phyloP scores from a whole-genome alignment of 2,888 invertebrate species.

The Petrolisthes manimaculis region DNA sequence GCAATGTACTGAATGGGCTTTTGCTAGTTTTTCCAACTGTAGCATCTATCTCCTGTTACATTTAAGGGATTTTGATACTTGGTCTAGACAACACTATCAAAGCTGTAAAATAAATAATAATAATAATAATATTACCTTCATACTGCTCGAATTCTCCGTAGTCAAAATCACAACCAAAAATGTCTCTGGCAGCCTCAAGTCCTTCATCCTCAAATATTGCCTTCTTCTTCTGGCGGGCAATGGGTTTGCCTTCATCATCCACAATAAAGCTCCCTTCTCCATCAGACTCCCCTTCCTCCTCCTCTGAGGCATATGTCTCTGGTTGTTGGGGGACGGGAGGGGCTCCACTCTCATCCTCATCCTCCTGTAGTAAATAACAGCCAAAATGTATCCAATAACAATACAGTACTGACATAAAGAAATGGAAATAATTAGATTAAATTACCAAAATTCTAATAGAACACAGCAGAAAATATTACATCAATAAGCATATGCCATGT shows the following conservation, averaged over 20 bases:
- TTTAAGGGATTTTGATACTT: too few species aligned
- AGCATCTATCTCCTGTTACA: too few species aligned
- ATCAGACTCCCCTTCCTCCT: slow-evolving; percentile 83
- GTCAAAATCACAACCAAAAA: slow-evolving; percentile 99
- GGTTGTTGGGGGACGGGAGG: slow-evolving; percentile 33
- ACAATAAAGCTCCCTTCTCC: slow-evolving; percentile 97
- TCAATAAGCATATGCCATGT: too few species aligned
- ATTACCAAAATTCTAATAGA: too few species aligned
- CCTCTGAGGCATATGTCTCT: slow-evolving; percentile 83
- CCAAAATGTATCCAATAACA: neutral
- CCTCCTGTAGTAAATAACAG: slow-evolving; percentile 35
- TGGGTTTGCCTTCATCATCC: slow-evolving; percentile 92
- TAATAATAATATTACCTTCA: slow-evolving; percentile 70
- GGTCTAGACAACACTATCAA: too few species aligned
- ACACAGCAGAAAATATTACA: too few species aligned
- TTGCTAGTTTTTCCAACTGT: too few species aligned
- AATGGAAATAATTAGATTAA: too few species aligned
- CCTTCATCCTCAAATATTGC: slow-evolving; percentile 72
- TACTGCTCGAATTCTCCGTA: slow-evolving; percentile 91
- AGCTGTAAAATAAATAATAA: neutral
- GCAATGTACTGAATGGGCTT: too few species aligned
- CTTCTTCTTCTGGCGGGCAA: slow-evolving; percentile 80
- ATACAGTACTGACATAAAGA: neutral
- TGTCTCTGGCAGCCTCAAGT: slow-evolving; percentile 98
- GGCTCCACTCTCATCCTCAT: slow-evolving; percentile 48